These are phyloP conservation scores for Wasmannia auropunctata DNA, from an alignment of 1,140 invertebrate genomes.

Conservation along the genomic window DNA sequence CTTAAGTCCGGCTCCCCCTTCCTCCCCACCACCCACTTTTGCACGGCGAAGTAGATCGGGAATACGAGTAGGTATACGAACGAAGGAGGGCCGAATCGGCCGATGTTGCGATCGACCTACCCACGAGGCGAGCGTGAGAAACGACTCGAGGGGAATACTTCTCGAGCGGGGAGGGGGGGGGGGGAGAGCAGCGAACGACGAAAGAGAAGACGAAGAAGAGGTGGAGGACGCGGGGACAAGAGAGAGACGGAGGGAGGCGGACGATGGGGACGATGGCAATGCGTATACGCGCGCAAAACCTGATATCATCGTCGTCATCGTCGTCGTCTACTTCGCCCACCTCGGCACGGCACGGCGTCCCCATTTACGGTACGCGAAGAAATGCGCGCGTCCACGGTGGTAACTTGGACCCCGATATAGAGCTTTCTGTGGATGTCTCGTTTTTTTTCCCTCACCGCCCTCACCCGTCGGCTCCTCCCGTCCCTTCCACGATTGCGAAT, in stretches of 20 bases:
- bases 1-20: slow-evolving; percentile 76
- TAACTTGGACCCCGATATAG: slow-evolving; percentile 62
- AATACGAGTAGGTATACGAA: slow-evolving; percentile 75
- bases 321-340: slow-evolving; percentile 47
- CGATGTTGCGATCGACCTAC: slow-evolving; percentile 72
- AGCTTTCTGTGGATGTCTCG: slow-evolving; percentile 52
- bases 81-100: slow-evolving; percentile 64
- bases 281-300: slow-evolving; percentile 60
- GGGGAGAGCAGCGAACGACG: slow-evolving; percentile 50
- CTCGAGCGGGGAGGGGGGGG: no score
- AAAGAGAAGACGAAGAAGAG: slow-evolving; percentile 31
- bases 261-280: slow-evolving; percentile 29
- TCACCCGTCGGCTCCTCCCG: not conserved
- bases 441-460: not conserved
- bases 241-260: not conserved
- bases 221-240: not conserved
- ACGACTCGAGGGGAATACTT: slow-evolving; percentile 64
- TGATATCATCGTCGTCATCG: slow-evolving; percentile 64
- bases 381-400: slow-evolving; percentile 58
- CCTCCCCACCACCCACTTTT: not conserved
- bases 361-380: slow-evolving; percentile 62
- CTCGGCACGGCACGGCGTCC: slow-evolving; percentile 16
- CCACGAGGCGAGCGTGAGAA: slow-evolving; percentile 72
- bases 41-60: slow-evolving; percentile 75
- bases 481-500: slow-evolving; percentile 38